Evolutionary conservation across 2,888 invertebrate species (phyloP), one percentile per base, ranked within the genome.

Genomic region (Caenorhabditis panamensis): DNA sequence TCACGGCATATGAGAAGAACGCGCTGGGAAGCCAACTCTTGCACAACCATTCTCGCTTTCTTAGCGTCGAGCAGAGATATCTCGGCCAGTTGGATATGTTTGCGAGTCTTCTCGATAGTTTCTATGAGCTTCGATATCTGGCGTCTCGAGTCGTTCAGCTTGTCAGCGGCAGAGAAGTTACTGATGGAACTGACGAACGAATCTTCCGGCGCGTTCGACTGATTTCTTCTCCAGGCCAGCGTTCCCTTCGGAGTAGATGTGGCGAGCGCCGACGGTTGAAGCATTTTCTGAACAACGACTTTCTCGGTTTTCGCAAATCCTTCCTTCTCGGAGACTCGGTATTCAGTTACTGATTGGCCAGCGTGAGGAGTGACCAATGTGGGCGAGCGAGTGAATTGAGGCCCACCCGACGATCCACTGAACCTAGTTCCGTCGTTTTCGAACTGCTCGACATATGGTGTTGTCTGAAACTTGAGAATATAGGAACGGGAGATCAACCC

Each of bases 131-230:
- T 84, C 62, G 67, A 61, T 16, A 82, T 79, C 22, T 83, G 81
- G 0, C 69, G 58, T 22, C 72, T 58, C 13, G 79, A 79, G 51
- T 82, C 82, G 59, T 68, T 78, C 9, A 73, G 37, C 47, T 80
- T 83, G 22, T 82, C 84, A 11, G 63, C 68, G 4, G 72, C 49
- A n/a, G 82, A 79, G 63, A 83, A 53, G 36, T 76, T 79, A 61
- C 83, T 82, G 47, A 84, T 84, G 3, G 82, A 79, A 49, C 84
- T 84, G 37, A 84, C 82, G 22, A 83, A 84, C 16, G 84, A 83
- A 28, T 82, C 80, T 3, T 84, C 83, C n/a, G 62, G 41, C 24
- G 9, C 68, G n/a, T 61, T 56, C 24, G 49, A 62, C 36, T 66
- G 68, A 36, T 63, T 73, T 22, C 31, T 72, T 24, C 77, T 37